Base-by-base conservation (phyloP, 2,888 invertebrate genomes). In the Drosophila bunnanda region DNA sequence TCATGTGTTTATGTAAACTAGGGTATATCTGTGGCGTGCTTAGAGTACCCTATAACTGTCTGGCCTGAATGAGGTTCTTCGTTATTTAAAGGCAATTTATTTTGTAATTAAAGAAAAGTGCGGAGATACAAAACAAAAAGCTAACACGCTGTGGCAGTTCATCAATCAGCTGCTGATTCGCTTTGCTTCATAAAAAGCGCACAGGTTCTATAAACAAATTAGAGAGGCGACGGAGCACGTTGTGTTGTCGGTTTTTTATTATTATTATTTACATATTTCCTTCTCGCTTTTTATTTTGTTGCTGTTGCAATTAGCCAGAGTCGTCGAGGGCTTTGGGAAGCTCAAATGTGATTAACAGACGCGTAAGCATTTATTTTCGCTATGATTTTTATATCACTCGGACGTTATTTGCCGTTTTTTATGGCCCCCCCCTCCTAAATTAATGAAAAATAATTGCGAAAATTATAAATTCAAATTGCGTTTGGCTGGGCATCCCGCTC, bases 381-480 rank as follows among this genome's bases (percentile, higher is more conserved):
- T 77, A 78, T 80, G 75, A 69, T 82, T 82, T 85, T 77, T 76
- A 80, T 82, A 82, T 82, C 78, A 82, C 75, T 82, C 79, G 79
- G 55, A 68, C 52, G 64, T 70, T 76, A 74, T 82, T 82, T 76
- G 46, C 69, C 84, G 53, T 73, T 76, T 77, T 88, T 88, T 85
- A 82, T 76, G 41, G 76, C 75, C 10, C 39, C 58, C 57, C 8
- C 5, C 32, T 46, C 10, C 15, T 22, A 52, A 50, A 86, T 82
- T 81, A 86, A 87, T 83, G 85, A 76, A 69, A 82, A 69, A 88
- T 84, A 84, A 84, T 88, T 84, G 88, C 85, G 72, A 84, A 85
- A 85, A 84, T 84, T 88, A 84, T 78, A 84, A 85, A 84, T 84
- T 84, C 88, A 84, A 84, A 88, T 84, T 78, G 74, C 76, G 80